phyloP scores from a whole-genome alignment of 2,113 vertebrate species.

The Setophaga petechia region DNA sequence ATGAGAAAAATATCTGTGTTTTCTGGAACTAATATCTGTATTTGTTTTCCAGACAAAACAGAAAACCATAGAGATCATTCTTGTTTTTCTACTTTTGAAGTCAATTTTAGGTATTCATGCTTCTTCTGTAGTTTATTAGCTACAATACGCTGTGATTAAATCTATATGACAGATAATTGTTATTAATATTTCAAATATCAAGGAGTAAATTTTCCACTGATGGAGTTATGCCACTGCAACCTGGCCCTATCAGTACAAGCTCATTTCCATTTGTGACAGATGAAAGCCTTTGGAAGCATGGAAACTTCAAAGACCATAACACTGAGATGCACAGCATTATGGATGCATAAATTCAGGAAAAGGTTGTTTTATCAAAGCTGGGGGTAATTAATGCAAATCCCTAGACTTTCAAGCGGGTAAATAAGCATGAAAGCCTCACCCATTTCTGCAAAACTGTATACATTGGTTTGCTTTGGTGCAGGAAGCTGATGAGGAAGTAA shows the following conservation, averaged over 20 bases:
- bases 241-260: not conserved
- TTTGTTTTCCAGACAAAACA: not conserved
- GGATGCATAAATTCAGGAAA: slow-evolving; percentile 30
- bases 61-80: not conserved
- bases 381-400: slow-evolving; percentile 51
- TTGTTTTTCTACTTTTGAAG: not conserved
- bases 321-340: not conserved
- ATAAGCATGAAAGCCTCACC: slow-evolving; percentile 26
- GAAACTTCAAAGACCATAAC: slow-evolving; percentile 45
- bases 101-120: not conserved
- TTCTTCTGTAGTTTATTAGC: not conserved
- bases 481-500: not conserved
- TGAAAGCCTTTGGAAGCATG: slow-evolving; percentile 32
- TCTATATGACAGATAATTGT: not conserved
- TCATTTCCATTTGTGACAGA: slow-evolving; percentile 34
- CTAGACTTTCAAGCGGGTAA: slow-evolving; percentile 43
- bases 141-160: not conserved
- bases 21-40: not conserved
- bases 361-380: slow-evolving; percentile 27
- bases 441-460: not conserved
- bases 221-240: not conserved
- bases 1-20: not conserved
- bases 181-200: not conserved
- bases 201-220: not conserved
- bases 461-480: not conserved